phyloP scores from a whole-genome alignment of 2,797 vertebrate species.

The Labeo calbasu region DNA sequence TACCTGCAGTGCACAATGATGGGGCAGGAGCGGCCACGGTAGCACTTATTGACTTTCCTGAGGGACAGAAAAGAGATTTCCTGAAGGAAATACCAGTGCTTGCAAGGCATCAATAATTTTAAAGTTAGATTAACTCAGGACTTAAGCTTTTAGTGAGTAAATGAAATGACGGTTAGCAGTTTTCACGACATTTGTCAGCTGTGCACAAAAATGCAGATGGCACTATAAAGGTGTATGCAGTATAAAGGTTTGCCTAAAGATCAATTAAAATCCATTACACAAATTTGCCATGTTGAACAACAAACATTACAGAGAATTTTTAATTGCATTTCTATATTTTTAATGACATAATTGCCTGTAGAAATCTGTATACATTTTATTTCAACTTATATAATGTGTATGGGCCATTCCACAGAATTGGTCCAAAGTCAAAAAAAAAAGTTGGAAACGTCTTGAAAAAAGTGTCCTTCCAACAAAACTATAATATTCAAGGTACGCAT shows the following conservation, averaged over 20 bases:
- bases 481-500: too few relatives aligned
- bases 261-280: not conserved
- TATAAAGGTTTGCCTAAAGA: not conserved
- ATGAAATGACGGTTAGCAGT: not conserved
- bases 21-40: conserved; percentile 80
- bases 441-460: too few relatives aligned
- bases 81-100: conserved; percentile 7
- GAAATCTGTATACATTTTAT: not conserved
- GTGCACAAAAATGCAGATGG: not conserved
- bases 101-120: not conserved
- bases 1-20: conserved; percentile 85
- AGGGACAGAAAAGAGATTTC: conserved; percentile 39
- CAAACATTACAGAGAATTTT: not conserved
- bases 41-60: conserved; percentile 83
- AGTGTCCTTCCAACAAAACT: too few relatives aligned
- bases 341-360: not conserved
- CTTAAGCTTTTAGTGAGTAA: not conserved
- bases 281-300: not conserved
- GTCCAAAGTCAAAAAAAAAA: too few relatives aligned
- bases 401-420: too few relatives aligned
- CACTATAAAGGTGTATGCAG: not conserved
- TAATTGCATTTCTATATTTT: not conserved
- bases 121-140: not conserved
- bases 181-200: not conserved
- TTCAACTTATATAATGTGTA: too few relatives aligned